Conservation (phyloP, 2,888 invertebrate species). For the Stenurella melanura region DNA sequence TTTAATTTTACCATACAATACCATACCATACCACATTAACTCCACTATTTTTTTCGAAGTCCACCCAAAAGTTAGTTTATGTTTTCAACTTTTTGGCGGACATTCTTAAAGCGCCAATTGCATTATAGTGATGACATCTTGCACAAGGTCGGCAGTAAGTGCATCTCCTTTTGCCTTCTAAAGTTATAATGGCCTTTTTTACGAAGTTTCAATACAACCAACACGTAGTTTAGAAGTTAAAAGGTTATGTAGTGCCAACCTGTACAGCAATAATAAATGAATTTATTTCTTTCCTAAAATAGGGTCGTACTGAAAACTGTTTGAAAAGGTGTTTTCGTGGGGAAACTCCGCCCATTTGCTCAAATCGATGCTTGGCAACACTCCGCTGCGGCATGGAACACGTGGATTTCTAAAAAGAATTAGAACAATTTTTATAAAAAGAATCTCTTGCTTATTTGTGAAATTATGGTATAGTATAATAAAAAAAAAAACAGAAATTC, state of each 20-base stretch:
- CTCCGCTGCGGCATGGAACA: constrained; percentile 92
- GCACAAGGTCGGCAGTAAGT: neutral
- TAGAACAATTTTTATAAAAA: constrained; percentile 24
- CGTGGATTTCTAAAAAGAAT: constrained; percentile 86
- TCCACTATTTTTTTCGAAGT: neutral
- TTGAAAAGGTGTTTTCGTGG: constrained; percentile 44
- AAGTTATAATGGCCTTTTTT: neutral
- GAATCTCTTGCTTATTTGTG: too few relatives aligned
- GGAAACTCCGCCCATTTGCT: constrained; percentile 89
- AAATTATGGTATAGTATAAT: too few relatives aligned
- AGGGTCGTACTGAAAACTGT: constrained; percentile 50
- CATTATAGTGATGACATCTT: constrained; percentile 18
- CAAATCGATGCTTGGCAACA: constrained; percentile 90
- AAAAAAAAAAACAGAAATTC: too few relatives aligned
- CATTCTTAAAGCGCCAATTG: neutral
- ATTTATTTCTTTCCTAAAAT: constrained; percentile 43
- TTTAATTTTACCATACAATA: too few relatives aligned
- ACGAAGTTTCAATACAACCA: neutral
- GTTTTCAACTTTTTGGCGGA: neutral
- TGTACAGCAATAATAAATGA: neutral
- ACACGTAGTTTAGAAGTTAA: neutral
- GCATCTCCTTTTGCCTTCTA: neutral
- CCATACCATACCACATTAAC: too few relatives aligned
- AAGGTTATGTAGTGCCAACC: neutral
- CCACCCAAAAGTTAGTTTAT: neutral